These are phyloP conservation scores for Epizoanthus rinbou DNA, from an alignment of 92 coral and sea anemone genomes.

Conservation along the genomic window DNA sequence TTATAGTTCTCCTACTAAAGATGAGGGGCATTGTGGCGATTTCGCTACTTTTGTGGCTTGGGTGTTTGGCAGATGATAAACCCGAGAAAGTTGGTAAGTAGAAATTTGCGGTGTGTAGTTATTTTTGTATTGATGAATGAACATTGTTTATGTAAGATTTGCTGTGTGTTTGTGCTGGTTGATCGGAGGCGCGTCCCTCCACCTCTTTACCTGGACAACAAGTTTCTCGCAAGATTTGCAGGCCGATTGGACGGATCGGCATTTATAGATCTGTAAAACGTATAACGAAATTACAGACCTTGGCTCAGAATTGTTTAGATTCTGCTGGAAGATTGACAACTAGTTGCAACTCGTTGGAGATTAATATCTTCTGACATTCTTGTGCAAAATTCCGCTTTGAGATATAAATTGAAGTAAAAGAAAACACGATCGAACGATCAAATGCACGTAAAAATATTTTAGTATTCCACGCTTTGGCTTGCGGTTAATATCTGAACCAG, in stretches of 20 bases:
- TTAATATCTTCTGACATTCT: not conserved
- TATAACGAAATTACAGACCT: too few species aligned
- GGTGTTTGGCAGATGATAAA: slow-evolving; percentile 27
- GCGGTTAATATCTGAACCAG: too few species aligned
- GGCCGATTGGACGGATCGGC: not conserved
- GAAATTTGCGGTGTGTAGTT: not conserved
- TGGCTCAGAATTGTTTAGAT: not conserved
- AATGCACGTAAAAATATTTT: too few species aligned
- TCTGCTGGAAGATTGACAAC: not conserved
- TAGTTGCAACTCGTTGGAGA: not conserved
- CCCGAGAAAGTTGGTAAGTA: slow-evolving; percentile 35
- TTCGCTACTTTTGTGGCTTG: slow-evolving; percentile 41
- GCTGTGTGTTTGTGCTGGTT: not conserved
- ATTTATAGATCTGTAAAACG: not conserved
- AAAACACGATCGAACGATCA: too few species aligned
- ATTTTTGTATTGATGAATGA: not conserved
- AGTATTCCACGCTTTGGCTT: too few species aligned
- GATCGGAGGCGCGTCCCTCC: slow-evolving; percentile 35
- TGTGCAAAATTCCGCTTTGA: slow-evolving; percentile 23
- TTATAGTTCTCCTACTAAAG: not conserved
- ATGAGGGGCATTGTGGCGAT: slow-evolving; percentile 44
- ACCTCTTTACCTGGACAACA: not conserved
- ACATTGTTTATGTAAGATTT: not conserved
- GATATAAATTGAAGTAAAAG: not conserved
- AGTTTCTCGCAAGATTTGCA: not conserved